phyloP scores from a whole-genome alignment of 2,797 vertebrate species.

The Phrynocephalus vlangalii region DNA sequence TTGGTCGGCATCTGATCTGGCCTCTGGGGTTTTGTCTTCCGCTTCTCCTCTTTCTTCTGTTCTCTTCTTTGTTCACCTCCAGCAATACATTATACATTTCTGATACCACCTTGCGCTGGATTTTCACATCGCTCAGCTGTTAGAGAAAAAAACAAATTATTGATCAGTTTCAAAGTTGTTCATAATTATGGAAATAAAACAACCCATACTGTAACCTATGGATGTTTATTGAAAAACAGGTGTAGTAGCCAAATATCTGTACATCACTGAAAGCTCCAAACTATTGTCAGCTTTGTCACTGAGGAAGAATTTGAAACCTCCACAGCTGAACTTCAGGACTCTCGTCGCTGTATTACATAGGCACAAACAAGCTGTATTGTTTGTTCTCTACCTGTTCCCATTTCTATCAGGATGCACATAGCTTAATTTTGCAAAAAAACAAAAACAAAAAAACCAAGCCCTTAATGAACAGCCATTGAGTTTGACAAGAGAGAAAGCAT shows the following conservation, averaged over 20 bases:
- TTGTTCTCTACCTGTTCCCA: too few relatives aligned
- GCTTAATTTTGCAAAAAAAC: neutral
- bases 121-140: conserved; percentile 72
- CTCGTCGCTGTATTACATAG: neutral
- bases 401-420: too few relatives aligned
- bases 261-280: neutral
- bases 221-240: neutral
- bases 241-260: neutral
- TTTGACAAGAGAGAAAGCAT: neutral
- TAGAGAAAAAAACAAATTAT: conserved; percentile 40
- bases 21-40: conserved; percentile 65
- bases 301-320: neutral
- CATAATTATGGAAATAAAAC: neutral
- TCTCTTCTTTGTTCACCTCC: conserved; percentile 44
- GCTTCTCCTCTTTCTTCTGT: conserved; percentile 49
- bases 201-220: neutral
- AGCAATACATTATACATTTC: conserved; percentile 69
- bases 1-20: neutral
- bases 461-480: neutral
- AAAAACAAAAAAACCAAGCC: too few relatives aligned
- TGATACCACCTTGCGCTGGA: conserved; percentile 75
- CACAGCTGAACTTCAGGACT: neutral
- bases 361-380: too few relatives aligned
- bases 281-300: neutral
- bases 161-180: neutral